phyloP scores from a whole-genome alignment of 2,113 vertebrate genomes.

The Pygoscelis adeliae region DNA sequence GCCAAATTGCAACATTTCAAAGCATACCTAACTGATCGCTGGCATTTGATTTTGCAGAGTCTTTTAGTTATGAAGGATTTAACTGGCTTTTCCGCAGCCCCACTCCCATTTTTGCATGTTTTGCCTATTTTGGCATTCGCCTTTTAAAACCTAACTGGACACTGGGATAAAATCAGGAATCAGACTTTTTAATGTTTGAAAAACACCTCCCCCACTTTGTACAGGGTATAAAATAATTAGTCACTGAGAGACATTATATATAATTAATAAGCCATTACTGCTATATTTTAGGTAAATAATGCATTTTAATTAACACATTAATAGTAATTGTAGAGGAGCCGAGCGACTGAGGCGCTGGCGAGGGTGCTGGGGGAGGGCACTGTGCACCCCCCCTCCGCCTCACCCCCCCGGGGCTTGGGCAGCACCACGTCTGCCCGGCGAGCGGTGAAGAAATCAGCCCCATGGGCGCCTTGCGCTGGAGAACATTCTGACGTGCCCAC shows the following conservation, averaged over 20 bases:
- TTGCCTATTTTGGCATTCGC: neutral
- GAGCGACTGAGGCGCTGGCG: neutral
- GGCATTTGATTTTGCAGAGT: neutral
- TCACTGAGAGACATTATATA: neutral
- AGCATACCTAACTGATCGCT: neutral
- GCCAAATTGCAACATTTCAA: neutral
- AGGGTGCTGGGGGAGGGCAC: neutral
- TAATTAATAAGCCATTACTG: neutral
- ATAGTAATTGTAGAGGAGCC: neutral
- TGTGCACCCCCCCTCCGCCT: neutral
- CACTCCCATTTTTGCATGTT: neutral
- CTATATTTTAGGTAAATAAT: neutral
- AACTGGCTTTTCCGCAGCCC: neutral
- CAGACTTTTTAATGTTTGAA: neutral
- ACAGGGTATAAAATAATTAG: neutral
- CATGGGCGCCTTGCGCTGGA: neutral
- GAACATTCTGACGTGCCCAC: neutral
- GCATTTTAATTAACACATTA: neutral
- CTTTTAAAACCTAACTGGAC: neutral
- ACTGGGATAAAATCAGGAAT: neutral
- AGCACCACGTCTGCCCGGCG: neutral
- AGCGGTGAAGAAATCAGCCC: too few species aligned
- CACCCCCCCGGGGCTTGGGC: neutral
- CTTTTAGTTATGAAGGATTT: neutral
- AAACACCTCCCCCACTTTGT: neutral